Conservation (phyloP, 2,113 vertebrate species). For the Lota lota region DNA sequence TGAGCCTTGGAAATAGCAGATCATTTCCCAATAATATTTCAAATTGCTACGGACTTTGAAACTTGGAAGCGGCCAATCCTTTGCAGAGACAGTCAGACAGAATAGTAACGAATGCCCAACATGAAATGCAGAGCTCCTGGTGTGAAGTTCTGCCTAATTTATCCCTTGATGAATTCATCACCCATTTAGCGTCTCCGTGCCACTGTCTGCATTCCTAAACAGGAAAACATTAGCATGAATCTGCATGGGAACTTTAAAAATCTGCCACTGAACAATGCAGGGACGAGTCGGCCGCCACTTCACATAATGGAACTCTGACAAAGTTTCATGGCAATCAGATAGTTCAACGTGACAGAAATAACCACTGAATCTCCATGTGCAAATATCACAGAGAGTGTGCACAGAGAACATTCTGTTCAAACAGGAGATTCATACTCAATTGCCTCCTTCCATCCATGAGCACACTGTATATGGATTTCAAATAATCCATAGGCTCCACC, state of each 20-base stretch:
- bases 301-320: background rate
- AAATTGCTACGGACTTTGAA: background rate
- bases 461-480: background rate
- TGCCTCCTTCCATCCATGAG: constrained; percentile 29
- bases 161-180: constrained; percentile 57
- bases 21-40: constrained; percentile 20
- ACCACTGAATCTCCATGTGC: constrained; percentile 4
- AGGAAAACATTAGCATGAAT: constrained; percentile 52
- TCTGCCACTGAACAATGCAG: constrained; percentile 11
- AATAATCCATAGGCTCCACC: constrained; percentile 26
- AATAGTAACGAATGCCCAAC: constrained; percentile 41
- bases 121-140: constrained; percentile 48
- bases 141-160: constrained; percentile 56
- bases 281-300: background rate
- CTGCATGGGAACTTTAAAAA: constrained; percentile 29
- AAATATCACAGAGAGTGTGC: constrained; percentile 6
- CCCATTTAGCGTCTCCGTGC: constrained; percentile 22
- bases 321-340: background rate
- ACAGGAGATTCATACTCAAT: constrained; percentile 31
- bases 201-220: constrained; percentile 43
- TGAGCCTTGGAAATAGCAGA: constrained; percentile 1
- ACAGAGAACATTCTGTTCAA: constrained; percentile 2
- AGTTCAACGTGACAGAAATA: constrained; percentile 10
- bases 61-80: background rate
- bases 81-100: constrained; percentile 30